Base-by-base conservation (phyloP, 2,888 invertebrate species). In the Trichopoda pennipes region DNA sequence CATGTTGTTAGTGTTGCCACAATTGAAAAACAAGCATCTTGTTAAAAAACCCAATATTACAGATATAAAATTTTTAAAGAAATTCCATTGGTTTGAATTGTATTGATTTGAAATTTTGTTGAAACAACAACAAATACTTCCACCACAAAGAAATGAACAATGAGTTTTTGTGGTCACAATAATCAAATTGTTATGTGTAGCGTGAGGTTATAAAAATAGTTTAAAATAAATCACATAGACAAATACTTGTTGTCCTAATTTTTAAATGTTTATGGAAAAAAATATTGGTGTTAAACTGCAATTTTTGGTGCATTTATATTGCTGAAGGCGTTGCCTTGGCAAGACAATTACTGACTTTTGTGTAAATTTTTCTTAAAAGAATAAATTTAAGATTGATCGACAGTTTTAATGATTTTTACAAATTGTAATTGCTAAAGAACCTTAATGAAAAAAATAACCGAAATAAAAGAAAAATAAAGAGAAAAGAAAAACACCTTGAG, bases 371-470 rank as follows among this genome's bases (percentile, higher is more conserved):
- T 64, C 9, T 21, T 32, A 68, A 79, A 61, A 49, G 55, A 44
- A 21, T 8, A 17, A 53, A 81, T 74, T 55, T 56, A 82, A 75
- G 78, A 79, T 79, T 79, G 79, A 82, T 78, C 75, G 75, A 12
- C 23, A 66, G 60, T 66, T 78, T 61, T 42, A 70, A 75, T 82
- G 75, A 75, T 56, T 78, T 69, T 53, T 53, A 78, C n/a, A 66
- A 49, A 69, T 53, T 47, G 49, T 28, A 12, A 23, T 69, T 61
- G 66, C 21, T 72, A 68, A 68, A 56, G 44, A 10, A 61, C 47
- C 10, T 32, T 23, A 47, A 17, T 9, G 32, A 14, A 14, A 19
- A 1, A 74, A 51, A n/a, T n/a, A n/a, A n/a, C n/a, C n/a, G n/a
- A n/a, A n/a, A n/a, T n/a, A n/a, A 64, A 49, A 32, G 14, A 44